Conservation (phyloP, 2,113 vertebrate species). For the Vidua chalybeata region DNA sequence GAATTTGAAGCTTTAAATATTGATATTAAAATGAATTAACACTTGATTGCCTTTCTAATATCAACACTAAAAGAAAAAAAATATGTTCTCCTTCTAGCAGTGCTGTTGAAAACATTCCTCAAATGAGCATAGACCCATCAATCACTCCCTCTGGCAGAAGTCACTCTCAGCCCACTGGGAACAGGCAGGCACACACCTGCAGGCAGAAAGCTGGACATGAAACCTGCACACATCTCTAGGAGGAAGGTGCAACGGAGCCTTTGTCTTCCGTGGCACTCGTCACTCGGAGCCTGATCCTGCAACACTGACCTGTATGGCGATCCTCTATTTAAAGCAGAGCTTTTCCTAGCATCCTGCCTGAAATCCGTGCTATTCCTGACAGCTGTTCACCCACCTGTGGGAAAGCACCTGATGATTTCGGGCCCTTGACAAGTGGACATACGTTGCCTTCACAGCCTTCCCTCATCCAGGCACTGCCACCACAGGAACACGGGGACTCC, state of each 20-base stretch:
- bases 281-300: background rate
- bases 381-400: background rate
- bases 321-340: rapidly evolving
- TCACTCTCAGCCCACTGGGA: background rate
- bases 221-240: background rate
- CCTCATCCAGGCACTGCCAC: rapidly evolving
- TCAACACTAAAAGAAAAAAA: background rate
- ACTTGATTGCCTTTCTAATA: background rate
- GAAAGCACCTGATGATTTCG: background rate
- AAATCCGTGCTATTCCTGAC: background rate
- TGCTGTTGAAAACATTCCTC: background rate
- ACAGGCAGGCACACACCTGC: background rate
- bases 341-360: background rate
- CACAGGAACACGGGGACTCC: rapidly evolving
- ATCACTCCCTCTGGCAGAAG: background rate
- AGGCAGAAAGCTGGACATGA: background rate
- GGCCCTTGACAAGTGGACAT: rapidly evolving
- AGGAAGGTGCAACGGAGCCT: background rate
- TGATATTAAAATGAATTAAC: slow-evolving; percentile 9
- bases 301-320: background rate
- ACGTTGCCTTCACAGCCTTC: rapidly evolving
- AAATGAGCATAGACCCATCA: background rate
- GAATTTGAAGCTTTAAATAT: slow-evolving; percentile 33
- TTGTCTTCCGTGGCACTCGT: rapidly evolving
- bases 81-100: background rate